Evolutionary conservation across 2,113 vertebrate species (phyloP), one percentile per base, ranked within the genome.

Genomic region (Dunckerocampus dactyliophorus): DNA sequence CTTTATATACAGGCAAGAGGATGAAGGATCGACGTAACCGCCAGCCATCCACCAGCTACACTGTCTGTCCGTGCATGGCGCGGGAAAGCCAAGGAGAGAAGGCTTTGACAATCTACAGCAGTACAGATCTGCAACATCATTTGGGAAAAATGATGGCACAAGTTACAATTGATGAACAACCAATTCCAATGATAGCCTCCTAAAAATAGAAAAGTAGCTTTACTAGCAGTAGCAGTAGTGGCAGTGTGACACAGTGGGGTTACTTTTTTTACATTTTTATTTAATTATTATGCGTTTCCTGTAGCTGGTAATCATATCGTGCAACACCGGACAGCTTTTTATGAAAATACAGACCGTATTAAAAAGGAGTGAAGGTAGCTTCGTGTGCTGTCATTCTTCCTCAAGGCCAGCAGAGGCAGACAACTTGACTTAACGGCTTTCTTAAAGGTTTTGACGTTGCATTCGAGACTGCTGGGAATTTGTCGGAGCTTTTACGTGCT

Each of bases 221-320:
- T 14, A 0, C 39, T 43, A 3, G 37, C 9, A 39, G 37, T 39
- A 39, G 37, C 37, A 39, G 4, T 43, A 43, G 77, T 82, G 88
- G 87, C 88, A 90, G 85, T 86, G 83, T 76, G 76, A 88, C 78
- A 85, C 73, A 78, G 76, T 78, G 77, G 74, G 13, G 47, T 53
- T 63, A n/a, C 17, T 17, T n/a, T 11, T 7, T 24, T 51, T n/a
- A n/a, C 4, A 24, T 72, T 75, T 78, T 85, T 72, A 68, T 66
- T 10, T 6, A 43, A 14, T 48, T 58, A 22, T 59, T 80, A 59
- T 60, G 47, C 68, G 57, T 56, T 67, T 75, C 69, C 68, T 75
- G 68, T 67, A 82, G 85, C 79, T 86, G 82, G 83, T 89, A 83
- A 81, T 82, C 65, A 83, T 67, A 83, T 59, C 83, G 88, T 83